Conservation (phyloP, 2,888 invertebrate species). For the Sarcophaga caerulescens region DNA sequence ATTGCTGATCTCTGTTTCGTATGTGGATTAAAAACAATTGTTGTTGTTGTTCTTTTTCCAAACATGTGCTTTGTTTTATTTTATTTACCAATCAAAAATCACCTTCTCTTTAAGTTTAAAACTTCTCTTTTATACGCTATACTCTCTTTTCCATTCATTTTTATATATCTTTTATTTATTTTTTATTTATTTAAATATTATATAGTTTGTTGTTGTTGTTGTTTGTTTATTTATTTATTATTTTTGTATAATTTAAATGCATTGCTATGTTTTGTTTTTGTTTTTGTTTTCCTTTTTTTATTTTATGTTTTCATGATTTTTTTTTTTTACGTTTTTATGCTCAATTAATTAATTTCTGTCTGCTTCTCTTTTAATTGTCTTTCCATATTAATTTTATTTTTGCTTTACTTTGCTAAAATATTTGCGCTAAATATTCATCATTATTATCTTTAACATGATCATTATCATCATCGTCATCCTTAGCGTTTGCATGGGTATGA, state of each 20-base stretch:
- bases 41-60: constrained; percentile 71
- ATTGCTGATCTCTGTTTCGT: too few relatives aligned
- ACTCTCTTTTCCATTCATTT: constrained; percentile 63
- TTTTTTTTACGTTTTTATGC: constrained; percentile 39
- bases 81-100: constrained; percentile 73
- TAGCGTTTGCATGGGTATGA: constrained; percentile 2
- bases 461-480: neutral
- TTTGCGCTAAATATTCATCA: constrained; percentile 51
- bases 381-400: constrained; percentile 2
- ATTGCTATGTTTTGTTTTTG: constrained; percentile 68
- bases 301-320: constrained; percentile 58
- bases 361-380: constrained; percentile 10
- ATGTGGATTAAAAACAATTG: neutral
- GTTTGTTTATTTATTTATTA: constrained; percentile 56
- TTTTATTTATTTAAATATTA: constrained; percentile 63
- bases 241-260: constrained; percentile 69
- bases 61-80: constrained; percentile 80
- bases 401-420: constrained; percentile 32
- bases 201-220: constrained; percentile 61
- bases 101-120: constrained; percentile 21
- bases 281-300: too few relatives aligned
- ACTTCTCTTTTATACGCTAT: neutral
- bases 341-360: constrained; percentile 35
- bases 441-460: neutral
- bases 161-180: constrained; percentile 69